Evolutionary conservation across 1,140 invertebrate genomes (phyloP).

Genomic region (Hylyphantes graminicola): DNA sequence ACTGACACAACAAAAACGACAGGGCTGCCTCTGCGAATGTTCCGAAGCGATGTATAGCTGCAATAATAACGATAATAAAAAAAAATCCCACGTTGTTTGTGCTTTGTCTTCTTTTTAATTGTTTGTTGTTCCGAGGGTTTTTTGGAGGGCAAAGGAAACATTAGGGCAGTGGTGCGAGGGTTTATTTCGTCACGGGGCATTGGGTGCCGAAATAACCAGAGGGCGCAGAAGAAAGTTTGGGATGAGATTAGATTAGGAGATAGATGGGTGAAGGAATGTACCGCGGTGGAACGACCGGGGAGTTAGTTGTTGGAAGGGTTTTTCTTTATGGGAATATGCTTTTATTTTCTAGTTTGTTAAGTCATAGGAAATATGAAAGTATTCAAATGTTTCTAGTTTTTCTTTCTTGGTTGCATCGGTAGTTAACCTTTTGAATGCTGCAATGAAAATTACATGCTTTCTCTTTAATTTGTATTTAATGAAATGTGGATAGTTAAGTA

Average conservation of each 20-base stretch:
- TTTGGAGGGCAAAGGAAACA: conserved; percentile 42
- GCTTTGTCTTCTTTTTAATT: conserved; percentile 27
- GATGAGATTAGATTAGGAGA: conserved; percentile 13
- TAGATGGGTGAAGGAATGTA: too few relatives aligned
- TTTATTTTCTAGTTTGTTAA: too few relatives aligned
- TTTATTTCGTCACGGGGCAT: conserved; percentile 12
- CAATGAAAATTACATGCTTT: too few relatives aligned
- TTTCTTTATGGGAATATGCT: too few relatives aligned
- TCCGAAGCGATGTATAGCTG: not conserved
- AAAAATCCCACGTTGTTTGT: conserved; percentile 11
- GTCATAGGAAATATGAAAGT: too few relatives aligned
- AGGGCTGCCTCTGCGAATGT: not conserved
- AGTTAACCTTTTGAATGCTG: too few relatives aligned
- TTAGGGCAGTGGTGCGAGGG: conserved; percentile 36
- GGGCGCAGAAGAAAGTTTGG: not conserved
- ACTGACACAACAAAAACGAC: not conserved
- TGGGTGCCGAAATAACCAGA: not conserved
- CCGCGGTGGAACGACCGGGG: too few relatives aligned
- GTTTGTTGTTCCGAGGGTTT: conserved; percentile 4
- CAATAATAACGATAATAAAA: conserved; percentile 4
- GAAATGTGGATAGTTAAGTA: too few relatives aligned
- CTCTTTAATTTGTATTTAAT: too few relatives aligned
- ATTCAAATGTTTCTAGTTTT: too few relatives aligned
- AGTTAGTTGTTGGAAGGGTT: too few relatives aligned
- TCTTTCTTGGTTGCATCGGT: too few relatives aligned